Evolutionary conservation across 2,888 invertebrate species (phyloP).

Genomic region (Hermodice carunculata): DNA sequence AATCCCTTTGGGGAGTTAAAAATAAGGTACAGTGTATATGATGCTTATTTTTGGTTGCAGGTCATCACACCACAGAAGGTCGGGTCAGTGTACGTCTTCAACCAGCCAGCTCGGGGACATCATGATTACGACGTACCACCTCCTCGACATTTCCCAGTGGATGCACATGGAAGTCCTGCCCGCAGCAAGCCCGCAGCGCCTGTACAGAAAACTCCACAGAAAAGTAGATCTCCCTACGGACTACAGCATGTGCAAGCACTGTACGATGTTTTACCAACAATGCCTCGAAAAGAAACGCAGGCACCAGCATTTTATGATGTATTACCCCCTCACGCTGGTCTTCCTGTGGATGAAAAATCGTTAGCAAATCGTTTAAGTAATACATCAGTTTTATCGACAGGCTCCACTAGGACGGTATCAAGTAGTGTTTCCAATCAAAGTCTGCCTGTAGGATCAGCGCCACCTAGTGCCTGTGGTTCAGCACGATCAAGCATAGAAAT

Average conservation of each 20-base stretch:
- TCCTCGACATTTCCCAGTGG: slow-evolving; percentile 39
- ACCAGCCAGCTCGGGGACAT: slow-evolving; percentile 69
- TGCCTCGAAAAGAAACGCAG: too few relatives aligned
- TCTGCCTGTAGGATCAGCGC: slow-evolving; percentile 72
- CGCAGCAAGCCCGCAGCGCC: too few relatives aligned
- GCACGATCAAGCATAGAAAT: slow-evolving; percentile 72
- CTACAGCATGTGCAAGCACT: too few relatives aligned
- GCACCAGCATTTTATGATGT: too few relatives aligned
- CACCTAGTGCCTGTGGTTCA: slow-evolving; percentile 74
- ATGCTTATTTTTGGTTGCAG: slow-evolving; percentile 57
- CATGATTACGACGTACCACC: slow-evolving; percentile 63
- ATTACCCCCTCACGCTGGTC: too few relatives aligned
- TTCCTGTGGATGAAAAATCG: too few relatives aligned
- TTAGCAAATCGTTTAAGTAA: slow-evolving; percentile 66
- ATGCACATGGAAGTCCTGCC: too few relatives aligned
- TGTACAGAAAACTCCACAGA: slow-evolving; percentile 5
- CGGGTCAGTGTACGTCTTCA: slow-evolving; percentile 82
- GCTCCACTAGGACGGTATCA: slow-evolving; percentile 60
- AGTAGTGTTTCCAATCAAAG: slow-evolving; percentile 71
- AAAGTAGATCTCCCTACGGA: too few relatives aligned
- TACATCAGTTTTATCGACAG: slow-evolving; percentile 66
- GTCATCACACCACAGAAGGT: slow-evolving; percentile 74
- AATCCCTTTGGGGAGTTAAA: too few relatives aligned
- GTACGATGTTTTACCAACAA: too few relatives aligned
- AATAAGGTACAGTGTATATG: too few relatives aligned